Evolutionary conservation across 2,888 invertebrate genomes (phyloP).

Genomic region (Macroteleia sp.): DNA sequence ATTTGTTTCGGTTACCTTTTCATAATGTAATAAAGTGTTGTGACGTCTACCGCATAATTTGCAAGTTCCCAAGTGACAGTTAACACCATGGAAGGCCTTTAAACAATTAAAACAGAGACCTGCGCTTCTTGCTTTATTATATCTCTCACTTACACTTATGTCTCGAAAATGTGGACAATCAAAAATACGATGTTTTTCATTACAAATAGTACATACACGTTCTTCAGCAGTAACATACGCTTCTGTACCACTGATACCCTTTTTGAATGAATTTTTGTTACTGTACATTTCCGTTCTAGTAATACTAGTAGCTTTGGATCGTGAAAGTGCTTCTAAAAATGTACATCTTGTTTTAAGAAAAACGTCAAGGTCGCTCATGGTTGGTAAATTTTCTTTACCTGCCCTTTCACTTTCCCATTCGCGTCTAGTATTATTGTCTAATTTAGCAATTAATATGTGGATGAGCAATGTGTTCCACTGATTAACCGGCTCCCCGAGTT

Average conservation of each 20-base stretch:
- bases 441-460: slow-evolving; percentile 4
- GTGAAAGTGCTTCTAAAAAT: slow-evolving; percentile 5
- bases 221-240: neutral
- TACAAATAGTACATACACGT: neutral
- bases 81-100: neutral
- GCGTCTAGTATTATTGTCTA: neutral
- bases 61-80: neutral
- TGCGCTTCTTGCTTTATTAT: neutral
- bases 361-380: neutral
- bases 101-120: slow-evolving; percentile 12
- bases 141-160: neutral
- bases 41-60: slow-evolving; percentile 7
- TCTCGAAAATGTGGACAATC: neutral
- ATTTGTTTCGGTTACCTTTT: neutral
- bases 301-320: neutral
- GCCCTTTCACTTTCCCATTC: slow-evolving; percentile 13
- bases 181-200: slow-evolving; percentile 2
- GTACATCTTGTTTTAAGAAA: slow-evolving; percentile 6
- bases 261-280: neutral
- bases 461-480: slow-evolving; percentile 10
- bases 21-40: neutral
- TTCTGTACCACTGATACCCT: neutral
- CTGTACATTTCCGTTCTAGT: neutral
- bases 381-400: slow-evolving; percentile 1
- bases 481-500: neutral